Base-by-base conservation (phyloP, 2,797 vertebrate genomes). In the Melanogrammus aeglefinus region DNA sequence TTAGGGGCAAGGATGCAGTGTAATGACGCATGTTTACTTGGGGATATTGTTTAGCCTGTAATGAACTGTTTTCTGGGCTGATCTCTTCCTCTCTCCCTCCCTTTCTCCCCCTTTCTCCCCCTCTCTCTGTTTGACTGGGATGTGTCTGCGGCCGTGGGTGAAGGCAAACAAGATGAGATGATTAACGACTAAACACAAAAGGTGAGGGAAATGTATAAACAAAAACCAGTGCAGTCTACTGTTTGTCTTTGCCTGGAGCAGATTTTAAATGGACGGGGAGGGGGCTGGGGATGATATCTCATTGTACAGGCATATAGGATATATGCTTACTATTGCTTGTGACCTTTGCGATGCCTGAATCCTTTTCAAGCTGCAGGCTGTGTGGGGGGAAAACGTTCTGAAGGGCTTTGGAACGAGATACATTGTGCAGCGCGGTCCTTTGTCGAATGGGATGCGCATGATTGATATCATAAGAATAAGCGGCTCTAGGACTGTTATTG, bases 11-110 rank as follows among this genome's bases (percentile, higher is more conserved):
- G 88, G 93, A 93, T 83, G 92, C 92, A 90, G 94, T 94, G 93
- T 94, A 95, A 95, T 95, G 94, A 95, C 93, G 92, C 94, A 92
- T 95, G 93, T 93, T 94, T 93, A 94, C 94, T 94, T 90, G 90
- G 87, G 92, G 93, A 94, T 94, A 93, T 94, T 94, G 92, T 94
- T 95, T 63, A 63, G 57, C 1, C 57, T 94, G 91, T 94, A 94
- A 94, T 94, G 94, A 93, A 93, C 86, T 92, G 91, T 93, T 93
- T 92, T 63, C 91, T 89, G 88, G 87, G 86, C 90, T 92, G 91
- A 93, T 92, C 87, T 90, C 83, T 82, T 6, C 8, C 21, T 63
- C 57, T 63, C 57, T 57, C 5, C 4, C 51, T 21, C 51, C 6
- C 18, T 63, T 7, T 24, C 57, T 8, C 57, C 24, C 6, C n/a